A percentile compares a stretch with the other conserved stretches of the same genome.
These are phyloP conservation scores for Phoebastria nigripes DNA, from an alignment of 2,797 vertebrate species.

Conservation along the genomic window DNA sequence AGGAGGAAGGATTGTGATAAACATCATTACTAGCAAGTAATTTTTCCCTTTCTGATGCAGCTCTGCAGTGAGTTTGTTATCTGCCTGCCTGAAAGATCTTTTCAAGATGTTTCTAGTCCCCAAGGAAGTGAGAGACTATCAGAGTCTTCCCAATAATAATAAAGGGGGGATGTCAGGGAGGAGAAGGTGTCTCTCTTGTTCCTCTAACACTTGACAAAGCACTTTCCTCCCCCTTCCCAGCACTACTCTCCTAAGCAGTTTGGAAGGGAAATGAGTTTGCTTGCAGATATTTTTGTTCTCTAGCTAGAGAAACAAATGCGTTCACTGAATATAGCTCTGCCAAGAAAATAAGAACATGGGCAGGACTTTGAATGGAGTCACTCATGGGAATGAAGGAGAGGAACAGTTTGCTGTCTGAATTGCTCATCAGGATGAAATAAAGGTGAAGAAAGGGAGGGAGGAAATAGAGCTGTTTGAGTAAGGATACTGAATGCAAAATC, in stretches of 20 bases:
- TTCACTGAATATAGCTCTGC: constrained; percentile 62
- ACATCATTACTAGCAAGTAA: constrained; percentile 53
- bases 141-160: constrained; percentile 63
- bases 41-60: constrained; percentile 57
- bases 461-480: constrained; percentile 46
- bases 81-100: constrained; percentile 67
- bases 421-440: constrained; percentile 64
- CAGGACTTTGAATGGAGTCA: constrained; percentile 59
- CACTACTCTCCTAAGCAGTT: constrained; percentile 19
- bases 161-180: neutral
- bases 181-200: constrained; percentile 42
- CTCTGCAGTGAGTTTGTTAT: constrained; percentile 58
- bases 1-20: constrained; percentile 43
- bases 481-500: constrained; percentile 37
- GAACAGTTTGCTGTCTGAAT: constrained; percentile 64
- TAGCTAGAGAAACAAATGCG: constrained; percentile 66
- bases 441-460: constrained; percentile 53
- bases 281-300: constrained; percentile 61
- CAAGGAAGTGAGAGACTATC: constrained; percentile 58
- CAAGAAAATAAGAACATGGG: constrained; percentile 65
- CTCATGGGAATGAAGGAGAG: constrained; percentile 65
- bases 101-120: constrained; percentile 66
- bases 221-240: constrained; percentile 25
- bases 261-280: constrained; percentile 52
- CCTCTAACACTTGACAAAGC: constrained; percentile 53